Evolutionary conservation across 1,140 invertebrate genomes (phyloP).

Genomic region (Ceratosolen fusciceps): DNA sequence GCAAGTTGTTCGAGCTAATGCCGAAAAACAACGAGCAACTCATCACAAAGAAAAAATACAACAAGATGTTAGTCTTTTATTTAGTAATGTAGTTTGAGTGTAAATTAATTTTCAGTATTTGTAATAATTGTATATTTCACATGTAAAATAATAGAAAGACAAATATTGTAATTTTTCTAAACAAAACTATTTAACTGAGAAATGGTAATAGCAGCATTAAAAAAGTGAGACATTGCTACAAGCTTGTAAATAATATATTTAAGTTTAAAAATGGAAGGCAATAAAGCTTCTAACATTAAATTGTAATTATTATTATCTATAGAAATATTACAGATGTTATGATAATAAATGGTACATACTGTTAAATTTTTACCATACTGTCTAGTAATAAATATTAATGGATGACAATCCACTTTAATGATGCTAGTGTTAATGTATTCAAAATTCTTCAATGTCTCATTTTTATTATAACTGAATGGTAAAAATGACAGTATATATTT

Average conservation of each 20-base stretch:
- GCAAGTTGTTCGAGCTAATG: conserved; percentile 90
- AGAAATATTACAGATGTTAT: background rate
- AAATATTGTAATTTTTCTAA: background rate
- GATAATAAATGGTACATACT: conserved; percentile 1
- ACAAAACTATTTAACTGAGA: background rate
- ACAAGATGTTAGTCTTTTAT: conserved; percentile 78
- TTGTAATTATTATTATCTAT: conserved; percentile 4
- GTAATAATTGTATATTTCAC: background rate
- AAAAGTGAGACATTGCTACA: conserved; percentile 6
- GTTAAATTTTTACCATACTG: conserved; percentile 17
- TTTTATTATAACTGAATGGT: conserved; percentile 11
- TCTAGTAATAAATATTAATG: background rate
- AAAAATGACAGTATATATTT: conserved; percentile 5
- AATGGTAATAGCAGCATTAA: conserved; percentile 5
- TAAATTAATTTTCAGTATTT: conserved; percentile 16
- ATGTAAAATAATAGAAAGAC: background rate
- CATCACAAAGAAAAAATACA: conserved; percentile 88
- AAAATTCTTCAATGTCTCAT: conserved; percentile 13
- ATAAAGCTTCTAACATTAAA: background rate
- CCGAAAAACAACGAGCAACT: conserved; percentile 85
- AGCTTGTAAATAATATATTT: conserved; percentile 5
- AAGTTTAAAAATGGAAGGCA: background rate
- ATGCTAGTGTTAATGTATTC: background rate
- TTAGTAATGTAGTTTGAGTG: conserved; percentile 28
- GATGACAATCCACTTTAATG: background rate